These are phyloP conservation scores for Spisula subtruncata DNA, from an alignment of 2,888 invertebrate species.

Conservation along the genomic window DNA sequence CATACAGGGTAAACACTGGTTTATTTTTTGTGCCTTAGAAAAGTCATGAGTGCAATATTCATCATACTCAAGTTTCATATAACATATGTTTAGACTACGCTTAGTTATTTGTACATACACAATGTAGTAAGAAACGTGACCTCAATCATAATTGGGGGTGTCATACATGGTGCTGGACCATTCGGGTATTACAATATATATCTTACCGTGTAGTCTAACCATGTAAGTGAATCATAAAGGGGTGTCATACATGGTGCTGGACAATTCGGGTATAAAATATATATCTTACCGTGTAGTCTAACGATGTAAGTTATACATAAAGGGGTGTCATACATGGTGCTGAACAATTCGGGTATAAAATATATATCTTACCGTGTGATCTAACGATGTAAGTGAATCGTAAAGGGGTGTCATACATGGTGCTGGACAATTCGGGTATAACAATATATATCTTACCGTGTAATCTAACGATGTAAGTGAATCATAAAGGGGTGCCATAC, in stretches of 20 bases:
- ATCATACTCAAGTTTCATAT: too few relatives aligned
- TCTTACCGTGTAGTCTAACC: neutral
- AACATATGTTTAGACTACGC: too few relatives aligned
- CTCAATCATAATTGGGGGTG: too few relatives aligned
- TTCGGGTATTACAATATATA: neutral
- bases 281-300: neutral
- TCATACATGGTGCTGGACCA: constrained; percentile 9
- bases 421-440: neutral
- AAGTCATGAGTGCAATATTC: too few relatives aligned
- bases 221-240: neutral
- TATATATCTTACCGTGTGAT: constrained; percentile 3
- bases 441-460: neutral
- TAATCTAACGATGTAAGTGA: neutral
- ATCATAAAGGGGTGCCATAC: neutral
- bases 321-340: constrained; percentile 7
- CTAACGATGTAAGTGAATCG: neutral
- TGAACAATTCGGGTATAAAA: constrained; percentile 5
- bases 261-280: too few relatives aligned
- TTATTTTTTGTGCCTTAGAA: too few relatives aligned
- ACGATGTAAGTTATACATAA: neutral
- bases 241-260: neutral
- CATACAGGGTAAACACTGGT: too few relatives aligned
- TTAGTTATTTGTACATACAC: too few relatives aligned
- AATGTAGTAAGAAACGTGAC: too few relatives aligned
- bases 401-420: constrained; percentile 1